These are phyloP conservation scores for Drosophila arizonae DNA, from an alignment of 1,140 invertebrate genomes.

Conservation along the genomic window DNA sequence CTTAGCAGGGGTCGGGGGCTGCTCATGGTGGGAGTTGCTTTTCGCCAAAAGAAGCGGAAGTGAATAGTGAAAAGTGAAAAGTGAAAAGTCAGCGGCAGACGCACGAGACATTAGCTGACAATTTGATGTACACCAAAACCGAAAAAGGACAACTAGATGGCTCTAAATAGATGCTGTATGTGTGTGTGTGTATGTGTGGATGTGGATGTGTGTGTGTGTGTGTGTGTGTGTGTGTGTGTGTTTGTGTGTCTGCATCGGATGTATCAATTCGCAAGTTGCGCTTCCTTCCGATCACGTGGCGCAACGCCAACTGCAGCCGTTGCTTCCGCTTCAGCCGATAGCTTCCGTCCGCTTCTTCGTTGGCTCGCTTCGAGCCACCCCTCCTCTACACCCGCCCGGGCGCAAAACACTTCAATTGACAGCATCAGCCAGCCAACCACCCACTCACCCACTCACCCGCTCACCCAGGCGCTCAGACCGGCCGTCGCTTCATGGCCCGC, in stretches of 20 bases:
- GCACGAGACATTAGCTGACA: constrained; percentile 58
- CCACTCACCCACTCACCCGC: not conserved
- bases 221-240: not conserved
- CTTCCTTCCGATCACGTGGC: constrained; percentile 80
- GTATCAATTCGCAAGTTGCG: constrained; percentile 79
- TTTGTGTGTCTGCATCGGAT: constrained; percentile 66
- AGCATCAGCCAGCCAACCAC: constrained; percentile 14
- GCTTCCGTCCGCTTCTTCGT: constrained; percentile 66
- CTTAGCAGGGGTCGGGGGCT: constrained; percentile 1
- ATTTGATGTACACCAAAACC: constrained; percentile 52
- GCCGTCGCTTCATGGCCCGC: constrained; percentile 42
- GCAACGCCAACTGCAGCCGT: constrained; percentile 72
- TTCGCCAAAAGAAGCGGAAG: not conserved
- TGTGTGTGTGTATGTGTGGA: too few species aligned
- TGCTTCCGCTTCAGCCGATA: constrained; percentile 75
- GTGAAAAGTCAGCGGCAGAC: constrained; percentile 63
- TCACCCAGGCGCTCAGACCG: not conserved
- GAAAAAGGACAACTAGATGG: not conserved
- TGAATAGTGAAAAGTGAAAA: constrained; percentile 43
- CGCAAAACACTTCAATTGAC: constrained; percentile 34
- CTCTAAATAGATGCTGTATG: not conserved
- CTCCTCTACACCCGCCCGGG: constrained; percentile 1
- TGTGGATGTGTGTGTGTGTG: not conserved
- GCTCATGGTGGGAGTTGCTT: not conserved
- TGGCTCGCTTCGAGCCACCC: constrained; percentile 5